Evolutionary conservation across 2,113 vertebrate genomes (phyloP).

Genomic region (Halichoerus grypus): DNA sequence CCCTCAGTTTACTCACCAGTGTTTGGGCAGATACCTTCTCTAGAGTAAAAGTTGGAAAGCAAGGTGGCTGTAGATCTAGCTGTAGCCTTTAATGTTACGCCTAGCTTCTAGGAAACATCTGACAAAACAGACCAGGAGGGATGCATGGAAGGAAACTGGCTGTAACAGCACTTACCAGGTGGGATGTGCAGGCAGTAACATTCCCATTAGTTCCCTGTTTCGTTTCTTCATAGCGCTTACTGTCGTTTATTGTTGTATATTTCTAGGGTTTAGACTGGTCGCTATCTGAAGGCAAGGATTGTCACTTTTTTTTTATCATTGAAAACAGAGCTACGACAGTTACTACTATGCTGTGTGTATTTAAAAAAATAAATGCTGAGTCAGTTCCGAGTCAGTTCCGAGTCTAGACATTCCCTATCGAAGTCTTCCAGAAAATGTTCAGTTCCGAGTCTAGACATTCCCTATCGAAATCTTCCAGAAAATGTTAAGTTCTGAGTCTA

Average conservation of each 20-base stretch:
- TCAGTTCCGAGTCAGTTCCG: background rate
- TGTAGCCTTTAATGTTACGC: background rate
- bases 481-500: no score
- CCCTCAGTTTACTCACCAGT: background rate
- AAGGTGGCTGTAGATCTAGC: background rate
- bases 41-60: background rate
- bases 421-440: no score
- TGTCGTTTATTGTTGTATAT: background rate
- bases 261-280: background rate
- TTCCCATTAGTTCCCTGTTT: background rate
- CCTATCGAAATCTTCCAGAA: no score
- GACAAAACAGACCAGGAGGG: background rate
- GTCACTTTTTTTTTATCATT: background rate
- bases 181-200: background rate
- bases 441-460: no score
- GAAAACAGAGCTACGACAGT: background rate
- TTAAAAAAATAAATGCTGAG: background rate
- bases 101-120: background rate
- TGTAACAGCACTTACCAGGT: background rate
- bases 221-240: background rate
- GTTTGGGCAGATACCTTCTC: background rate
- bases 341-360: background rate
- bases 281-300: background rate
- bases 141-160: background rate
- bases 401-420: no score